Evolutionary conservation across 2,113 vertebrate species (phyloP), one percentile per base, ranked within the genome.

Genomic region (Circaetus cinerascens): DNA sequence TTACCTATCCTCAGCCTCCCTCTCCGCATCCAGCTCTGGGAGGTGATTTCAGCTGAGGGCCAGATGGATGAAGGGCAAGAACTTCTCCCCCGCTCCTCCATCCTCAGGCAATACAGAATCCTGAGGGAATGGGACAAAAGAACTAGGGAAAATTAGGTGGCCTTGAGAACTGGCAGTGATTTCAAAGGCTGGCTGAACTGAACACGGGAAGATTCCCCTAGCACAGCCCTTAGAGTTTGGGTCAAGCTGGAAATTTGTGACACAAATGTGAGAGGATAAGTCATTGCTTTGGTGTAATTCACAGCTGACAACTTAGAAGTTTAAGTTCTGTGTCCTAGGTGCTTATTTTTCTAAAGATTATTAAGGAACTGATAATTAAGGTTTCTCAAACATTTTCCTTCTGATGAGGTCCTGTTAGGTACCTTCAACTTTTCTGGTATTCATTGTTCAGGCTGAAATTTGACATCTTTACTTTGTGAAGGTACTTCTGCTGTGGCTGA

Each of bases 21-120:
- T 8, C 38, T 78, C 38, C 40, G 45, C 32, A 34, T 45, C 38
- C 66, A 64, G 71, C 38, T 43, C 45, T 12, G 20, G 48, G 23
- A 86, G n/a, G 10, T 9, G 30, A 48, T 77, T 85, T 86, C 53
- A 81, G 19, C 22, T 53, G 59, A 88, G 30, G 23, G n/a, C 9
- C 41, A 48, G 7, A 11, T 8, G 26, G 17, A 56, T 46, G 57
- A 30, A 50, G 6, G 11, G 11, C 0, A 0, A 43, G 13, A 50
- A 45, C 15, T 55, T 63, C 23, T 81, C 12, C 9, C 16, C 4
- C 7, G 55, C 29, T 67, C 21, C 4, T 32, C 30, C 40, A 10
- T 34, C 46, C 30, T 67, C 41, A 76, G 26, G 32, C 8, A 45
- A 29, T 45, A 45, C 4, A 30, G 46, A 36, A 21, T 55, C 27